A percentile compares a stretch with the other conserved stretches of the same genome.
Evolutionary conservation across 2,113 vertebrate species (phyloP).

Genomic region (Salvelinus namaycush): DNA sequence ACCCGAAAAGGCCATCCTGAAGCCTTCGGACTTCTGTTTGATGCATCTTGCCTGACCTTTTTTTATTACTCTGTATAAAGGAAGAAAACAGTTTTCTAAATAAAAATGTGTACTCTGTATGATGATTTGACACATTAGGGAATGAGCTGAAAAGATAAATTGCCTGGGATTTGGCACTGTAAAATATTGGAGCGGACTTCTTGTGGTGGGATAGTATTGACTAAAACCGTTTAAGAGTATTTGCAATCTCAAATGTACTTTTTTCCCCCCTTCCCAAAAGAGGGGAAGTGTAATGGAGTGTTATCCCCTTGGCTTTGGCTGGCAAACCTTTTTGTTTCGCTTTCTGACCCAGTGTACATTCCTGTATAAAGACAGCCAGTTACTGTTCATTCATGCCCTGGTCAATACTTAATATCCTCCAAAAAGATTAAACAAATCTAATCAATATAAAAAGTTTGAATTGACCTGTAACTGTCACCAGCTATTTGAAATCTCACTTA

Average conservation of each 20-base stretch:
- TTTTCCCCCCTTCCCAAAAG: conserved; percentile 26
- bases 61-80: conserved; percentile 97
- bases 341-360: conserved; percentile 43
- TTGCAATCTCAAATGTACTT: conserved; percentile 64
- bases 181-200: conserved; percentile 58
- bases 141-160: conserved; percentile 55
- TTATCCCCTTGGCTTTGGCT: conserved; percentile 29
- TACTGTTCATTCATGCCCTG: conserved; percentile 19
- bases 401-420: neutral
- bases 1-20: conserved; percentile 56
- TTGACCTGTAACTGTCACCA: conserved; percentile 2
- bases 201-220: conserved; percentile 62
- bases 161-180: conserved; percentile 59
- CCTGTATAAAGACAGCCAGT: conserved; percentile 31
- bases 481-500: neutral
- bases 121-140: conserved; percentile 59
- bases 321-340: conserved; percentile 21
- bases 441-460: neutral
- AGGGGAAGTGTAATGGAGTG: conserved; percentile 32
- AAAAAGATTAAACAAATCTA: neutral
- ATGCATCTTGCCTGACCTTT: conserved; percentile 95
- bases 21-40: conserved; percentile 90
- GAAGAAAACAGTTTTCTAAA: conserved; percentile 85
- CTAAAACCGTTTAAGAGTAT: conserved; percentile 61
- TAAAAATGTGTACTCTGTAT: conserved; percentile 72